A percentile compares a stretch with the other conserved stretches of the same genome.
These are phyloP conservation scores for Graptemys geographica DNA, from an alignment of 2,797 vertebrate species.

Conservation along the genomic window DNA sequence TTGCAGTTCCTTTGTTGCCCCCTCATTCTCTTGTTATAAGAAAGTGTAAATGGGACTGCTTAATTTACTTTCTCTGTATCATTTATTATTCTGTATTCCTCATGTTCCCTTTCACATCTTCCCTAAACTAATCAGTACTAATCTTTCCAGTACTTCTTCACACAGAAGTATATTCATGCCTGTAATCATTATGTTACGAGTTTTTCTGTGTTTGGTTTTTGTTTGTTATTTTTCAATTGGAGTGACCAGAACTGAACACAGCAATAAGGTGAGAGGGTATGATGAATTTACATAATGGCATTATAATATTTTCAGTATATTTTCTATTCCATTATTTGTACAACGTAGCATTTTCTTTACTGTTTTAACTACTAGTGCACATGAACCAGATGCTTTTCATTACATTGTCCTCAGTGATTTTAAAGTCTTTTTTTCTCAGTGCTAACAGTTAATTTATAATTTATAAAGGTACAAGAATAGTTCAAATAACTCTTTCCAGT, in stretches of 20 bases:
- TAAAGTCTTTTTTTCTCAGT: background rate
- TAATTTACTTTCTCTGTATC: background rate
- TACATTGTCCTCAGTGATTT: background rate
- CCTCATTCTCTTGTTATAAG: background rate
- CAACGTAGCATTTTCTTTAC: background rate
- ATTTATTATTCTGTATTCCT: background rate
- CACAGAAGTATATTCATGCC: background rate
- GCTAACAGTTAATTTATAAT: background rate
- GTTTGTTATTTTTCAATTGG: background rate
- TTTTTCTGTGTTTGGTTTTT: background rate
- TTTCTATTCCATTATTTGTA: background rate
- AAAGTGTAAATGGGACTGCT: fast-evolving
- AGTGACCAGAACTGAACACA: background rate
- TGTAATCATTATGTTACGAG: background rate
- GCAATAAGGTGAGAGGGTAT: background rate
- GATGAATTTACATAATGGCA: background rate
- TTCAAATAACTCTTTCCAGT: background rate
- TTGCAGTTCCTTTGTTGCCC: background rate
- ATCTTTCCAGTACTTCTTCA: background rate
- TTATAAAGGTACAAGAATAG: background rate
- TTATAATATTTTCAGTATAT: background rate
- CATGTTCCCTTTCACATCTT: background rate
- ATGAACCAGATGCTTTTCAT: background rate
- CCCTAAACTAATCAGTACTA: background rate
- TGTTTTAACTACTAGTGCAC: background rate